phyloP scores from a whole-genome alignment of 2,797 vertebrate genomes.

The Sebastes steindachneri region DNA sequence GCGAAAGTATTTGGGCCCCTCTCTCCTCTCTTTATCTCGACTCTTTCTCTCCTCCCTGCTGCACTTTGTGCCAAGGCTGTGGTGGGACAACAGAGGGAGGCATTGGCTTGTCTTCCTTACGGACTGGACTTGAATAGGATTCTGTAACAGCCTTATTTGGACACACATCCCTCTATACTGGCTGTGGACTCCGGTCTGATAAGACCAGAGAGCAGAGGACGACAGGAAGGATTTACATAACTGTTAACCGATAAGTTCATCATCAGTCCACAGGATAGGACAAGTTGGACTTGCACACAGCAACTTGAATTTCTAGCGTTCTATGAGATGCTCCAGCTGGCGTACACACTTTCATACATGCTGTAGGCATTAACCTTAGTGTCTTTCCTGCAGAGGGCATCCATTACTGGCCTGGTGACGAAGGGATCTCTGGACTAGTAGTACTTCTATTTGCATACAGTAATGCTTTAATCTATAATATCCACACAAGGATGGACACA shows the following conservation, averaged over 20 bases:
- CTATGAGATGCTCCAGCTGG: constrained; percentile 36
- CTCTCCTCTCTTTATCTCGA: constrained; percentile 17
- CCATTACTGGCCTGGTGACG: constrained; percentile 27
- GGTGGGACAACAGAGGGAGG: constrained; percentile 46
- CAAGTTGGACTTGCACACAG: constrained; percentile 41
- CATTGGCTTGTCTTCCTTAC: constrained; percentile 64
- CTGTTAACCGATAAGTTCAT: constrained; percentile 22
- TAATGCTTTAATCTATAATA: constrained; percentile 38
- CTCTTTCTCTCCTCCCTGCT: constrained; percentile 37
- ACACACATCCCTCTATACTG: constrained; percentile 30
- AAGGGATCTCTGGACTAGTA: constrained; percentile 17
- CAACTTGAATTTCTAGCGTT: constrained; percentile 30
- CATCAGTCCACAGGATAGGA: constrained; percentile 23
- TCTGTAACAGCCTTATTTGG: constrained; percentile 71
- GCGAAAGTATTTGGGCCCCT: constrained; percentile 60
- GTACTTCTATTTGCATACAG: constrained; percentile 29
- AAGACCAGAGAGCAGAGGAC: constrained; percentile 28
- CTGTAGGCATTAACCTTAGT: constrained; percentile 64
- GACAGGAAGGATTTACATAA: constrained; percentile 44
- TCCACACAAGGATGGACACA: constrained; percentile 23
- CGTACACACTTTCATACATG: constrained; percentile 53
- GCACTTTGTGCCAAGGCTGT: constrained; percentile 64
- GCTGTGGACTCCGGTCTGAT: constrained; percentile 30
- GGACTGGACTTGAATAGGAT: constrained; percentile 54
- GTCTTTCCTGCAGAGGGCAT: constrained; percentile 48